A percentile compares a stretch with the other conserved stretches of the same genome.
These are phyloP conservation scores for Pantelozetes paolii DNA, from an alignment of 2,888 invertebrate genomes.

Conservation along the genomic window DNA sequence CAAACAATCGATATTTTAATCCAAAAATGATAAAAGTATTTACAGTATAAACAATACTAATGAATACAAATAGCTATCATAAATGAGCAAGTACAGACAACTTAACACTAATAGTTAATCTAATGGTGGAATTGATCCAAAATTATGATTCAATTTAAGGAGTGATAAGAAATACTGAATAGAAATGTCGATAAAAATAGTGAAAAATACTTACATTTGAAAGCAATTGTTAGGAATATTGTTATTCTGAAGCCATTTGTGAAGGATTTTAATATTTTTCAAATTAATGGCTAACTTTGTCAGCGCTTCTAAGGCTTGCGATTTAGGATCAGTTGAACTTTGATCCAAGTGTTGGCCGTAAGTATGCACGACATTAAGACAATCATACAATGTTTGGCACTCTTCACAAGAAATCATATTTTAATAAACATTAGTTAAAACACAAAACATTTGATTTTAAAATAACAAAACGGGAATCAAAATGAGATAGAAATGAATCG, in stretches of 20 bases:
- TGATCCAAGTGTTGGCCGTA: neutral
- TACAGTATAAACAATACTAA: no score
- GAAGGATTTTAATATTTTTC: neutral
- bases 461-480: neutral
- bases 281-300: neutral
- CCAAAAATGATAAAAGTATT: no score
- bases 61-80: no score
- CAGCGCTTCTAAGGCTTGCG: neutral
- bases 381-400: conserved; percentile 1
- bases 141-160: no score
- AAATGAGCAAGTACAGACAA: no score
- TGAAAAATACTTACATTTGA: conserved; percentile 1
- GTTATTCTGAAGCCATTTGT: conserved; percentile 3
- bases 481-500: neutral
- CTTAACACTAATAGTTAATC: no score
- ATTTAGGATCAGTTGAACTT: neutral
- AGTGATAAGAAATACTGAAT: no score
- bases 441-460: neutral
- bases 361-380: neutral
- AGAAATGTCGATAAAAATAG: neutral
- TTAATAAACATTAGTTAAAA: neutral
- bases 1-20: no score
- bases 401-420: conserved; percentile 18
- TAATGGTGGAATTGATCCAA: no score
- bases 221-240: neutral